Evolutionary conservation across 2,888 invertebrate species (phyloP).

Genomic region (Himalopsyche tibetana): DNA sequence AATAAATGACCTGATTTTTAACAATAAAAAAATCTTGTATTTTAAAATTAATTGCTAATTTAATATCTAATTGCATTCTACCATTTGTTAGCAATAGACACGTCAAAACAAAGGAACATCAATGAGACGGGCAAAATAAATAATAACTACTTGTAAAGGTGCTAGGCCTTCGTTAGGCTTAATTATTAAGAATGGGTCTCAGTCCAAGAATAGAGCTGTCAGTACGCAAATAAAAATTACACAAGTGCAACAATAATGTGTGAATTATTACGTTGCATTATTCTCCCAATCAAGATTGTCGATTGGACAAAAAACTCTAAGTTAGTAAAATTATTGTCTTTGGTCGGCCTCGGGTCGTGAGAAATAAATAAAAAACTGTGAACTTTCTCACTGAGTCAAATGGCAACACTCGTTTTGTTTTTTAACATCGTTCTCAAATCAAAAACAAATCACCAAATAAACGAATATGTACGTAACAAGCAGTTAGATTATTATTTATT

Average conservation of each 20-base stretch:
- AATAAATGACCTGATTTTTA: too few species aligned
- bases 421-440: background rate
- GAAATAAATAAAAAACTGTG: background rate
- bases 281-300: conserved; percentile 31
- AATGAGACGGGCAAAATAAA: too few species aligned
- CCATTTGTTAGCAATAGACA: too few species aligned
- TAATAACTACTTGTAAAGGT: too few species aligned
- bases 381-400: conserved; percentile 26
- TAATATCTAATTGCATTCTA: too few species aligned
- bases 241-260: conserved; percentile 2
- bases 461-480: background rate
- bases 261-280: conserved; percentile 24
- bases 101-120: too few species aligned
- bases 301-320: background rate
- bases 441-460: conserved; percentile 18
- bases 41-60: too few species aligned
- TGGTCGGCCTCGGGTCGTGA: conserved; percentile 8
- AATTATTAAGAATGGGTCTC: background rate
- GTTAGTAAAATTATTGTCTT: conserved; percentile 10
- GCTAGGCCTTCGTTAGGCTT: too few species aligned
- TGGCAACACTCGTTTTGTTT: background rate
- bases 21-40: too few species aligned
- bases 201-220: background rate
- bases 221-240: conserved; percentile 3
- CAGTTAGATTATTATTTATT: too few species aligned